These are phyloP conservation scores for Cotesia chilonis DNA, from an alignment of 1,140 invertebrate genomes.

Conservation along the genomic window DNA sequence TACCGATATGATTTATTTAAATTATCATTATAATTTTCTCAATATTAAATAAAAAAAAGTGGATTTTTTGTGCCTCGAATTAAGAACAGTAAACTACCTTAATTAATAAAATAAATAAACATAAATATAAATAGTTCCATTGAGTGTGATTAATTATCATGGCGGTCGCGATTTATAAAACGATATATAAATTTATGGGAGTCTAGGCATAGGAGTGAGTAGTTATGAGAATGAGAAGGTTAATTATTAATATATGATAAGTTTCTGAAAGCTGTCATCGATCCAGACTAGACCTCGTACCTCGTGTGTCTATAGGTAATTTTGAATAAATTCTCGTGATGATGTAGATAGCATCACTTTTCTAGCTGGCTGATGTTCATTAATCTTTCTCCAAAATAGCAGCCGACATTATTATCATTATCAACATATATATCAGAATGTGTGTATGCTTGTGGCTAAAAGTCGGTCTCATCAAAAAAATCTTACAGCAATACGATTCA, in stretches of 20 bases:
- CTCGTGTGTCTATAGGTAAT: constrained; percentile 2
- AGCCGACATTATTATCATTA: constrained; percentile 1
- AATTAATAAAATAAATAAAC: background rate
- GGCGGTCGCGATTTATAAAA: constrained; percentile 1
- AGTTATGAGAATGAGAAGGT: background rate
- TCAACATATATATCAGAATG: background rate
- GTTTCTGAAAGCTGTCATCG: constrained; percentile 15
- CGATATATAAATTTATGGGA: background rate
- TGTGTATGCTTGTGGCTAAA: background rate
- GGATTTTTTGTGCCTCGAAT: too few species aligned
- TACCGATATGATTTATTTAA: too few species aligned
- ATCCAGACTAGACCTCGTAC: background rate
- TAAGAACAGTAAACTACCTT: background rate
- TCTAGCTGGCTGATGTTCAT: constrained; percentile 13
- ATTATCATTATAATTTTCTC: too few species aligned
- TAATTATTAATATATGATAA: constrained; percentile 20
- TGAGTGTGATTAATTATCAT: background rate
- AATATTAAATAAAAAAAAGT: too few species aligned
- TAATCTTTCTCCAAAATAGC: constrained; percentile 19
- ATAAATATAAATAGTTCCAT: background rate
- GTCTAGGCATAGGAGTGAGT: background rate
- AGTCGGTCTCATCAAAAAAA: constrained; percentile 3
- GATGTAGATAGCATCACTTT: constrained; percentile 18
- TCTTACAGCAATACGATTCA: background rate
- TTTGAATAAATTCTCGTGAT: constrained; percentile 9